phyloP scores from a whole-genome alignment of 2,888 invertebrate species.

The Drosophila borborema region DNA sequence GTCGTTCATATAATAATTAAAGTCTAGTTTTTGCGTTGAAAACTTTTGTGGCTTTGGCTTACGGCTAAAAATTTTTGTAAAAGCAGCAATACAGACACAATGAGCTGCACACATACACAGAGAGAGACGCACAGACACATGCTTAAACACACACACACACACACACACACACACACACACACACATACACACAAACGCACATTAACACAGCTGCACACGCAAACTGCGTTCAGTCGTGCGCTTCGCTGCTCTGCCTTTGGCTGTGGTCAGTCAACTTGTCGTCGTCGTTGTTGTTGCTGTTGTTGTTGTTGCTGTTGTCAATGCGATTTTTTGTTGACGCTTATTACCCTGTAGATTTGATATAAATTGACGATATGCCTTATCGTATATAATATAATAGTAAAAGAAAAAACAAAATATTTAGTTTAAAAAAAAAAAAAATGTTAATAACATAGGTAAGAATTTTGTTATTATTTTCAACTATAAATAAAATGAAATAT shows the following conservation, averaged over 20 bases:
- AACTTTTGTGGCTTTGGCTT: slow-evolving; percentile 32
- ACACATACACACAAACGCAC: slow-evolving; percentile 13
- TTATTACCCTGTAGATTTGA: slow-evolving; percentile 1
- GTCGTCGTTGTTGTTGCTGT: background rate
- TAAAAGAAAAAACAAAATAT: too few relatives aligned
- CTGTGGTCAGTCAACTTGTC: slow-evolving; percentile 33
- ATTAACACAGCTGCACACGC: background rate
- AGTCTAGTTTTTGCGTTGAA: background rate
- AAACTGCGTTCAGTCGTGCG: slow-evolving; percentile 40
- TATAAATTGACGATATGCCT: background rate
- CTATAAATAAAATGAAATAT: too few relatives aligned
- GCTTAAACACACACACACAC: background rate
- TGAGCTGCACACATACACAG: slow-evolving; percentile 4
- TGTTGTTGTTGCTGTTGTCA: slow-evolving; percentile 1
- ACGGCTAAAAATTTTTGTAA: slow-evolving; percentile 10
- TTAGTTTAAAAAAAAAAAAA: too few relatives aligned
- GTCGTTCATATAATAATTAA: background rate
- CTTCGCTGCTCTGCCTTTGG: slow-evolving; percentile 27
- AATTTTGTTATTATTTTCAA: too few relatives aligned
- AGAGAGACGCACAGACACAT: background rate
- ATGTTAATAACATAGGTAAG: too few relatives aligned
- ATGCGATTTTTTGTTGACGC: slow-evolving; percentile 13
- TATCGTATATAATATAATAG: background rate
- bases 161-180: background rate
- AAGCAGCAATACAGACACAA: slow-evolving; percentile 12